Conservation (phyloP, 2,888 invertebrate species). For the Corbicula japonica region DNA sequence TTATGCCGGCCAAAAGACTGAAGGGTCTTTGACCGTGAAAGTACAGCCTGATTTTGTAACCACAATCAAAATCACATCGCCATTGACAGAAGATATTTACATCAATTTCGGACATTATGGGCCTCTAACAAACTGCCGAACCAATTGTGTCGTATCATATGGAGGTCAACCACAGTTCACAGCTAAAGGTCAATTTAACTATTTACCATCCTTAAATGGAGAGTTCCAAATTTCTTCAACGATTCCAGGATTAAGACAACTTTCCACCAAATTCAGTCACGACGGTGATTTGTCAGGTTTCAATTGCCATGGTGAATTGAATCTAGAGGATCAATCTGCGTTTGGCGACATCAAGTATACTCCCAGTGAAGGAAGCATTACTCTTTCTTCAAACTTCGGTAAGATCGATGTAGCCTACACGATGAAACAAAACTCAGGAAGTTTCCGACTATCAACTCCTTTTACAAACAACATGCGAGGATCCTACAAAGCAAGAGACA, state of each 20-base stretch:
- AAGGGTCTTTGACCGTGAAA: neutral
- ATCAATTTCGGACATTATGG: conserved; percentile 9
- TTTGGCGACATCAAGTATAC: no score
- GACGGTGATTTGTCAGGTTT: no score
- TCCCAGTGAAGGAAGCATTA: no score
- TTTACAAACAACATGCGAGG: no score
- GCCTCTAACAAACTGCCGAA: neutral
- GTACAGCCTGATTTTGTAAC: neutral
- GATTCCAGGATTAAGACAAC: neutral
- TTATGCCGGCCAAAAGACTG: conserved; percentile 21
- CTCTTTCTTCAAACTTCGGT: no score
- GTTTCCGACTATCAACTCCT: no score
- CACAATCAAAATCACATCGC: conserved; percentile 5
- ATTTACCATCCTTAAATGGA: neutral
- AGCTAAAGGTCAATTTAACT: conserved; percentile 4
- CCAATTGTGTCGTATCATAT: conserved; percentile 10
- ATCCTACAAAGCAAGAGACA: no score
- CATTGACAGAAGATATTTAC: conserved; percentile 19
- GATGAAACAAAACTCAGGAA: no score
- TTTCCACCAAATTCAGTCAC: conserved; percentile 24
- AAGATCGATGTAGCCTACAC: no score
- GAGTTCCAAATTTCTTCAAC: neutral
- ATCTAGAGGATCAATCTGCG: no score
- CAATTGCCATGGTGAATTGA: no score
- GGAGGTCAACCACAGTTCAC: conserved; percentile 10